Base-by-base conservation (phyloP, 2,113 vertebrate species). In the Pongo pygmaeus region DNA sequence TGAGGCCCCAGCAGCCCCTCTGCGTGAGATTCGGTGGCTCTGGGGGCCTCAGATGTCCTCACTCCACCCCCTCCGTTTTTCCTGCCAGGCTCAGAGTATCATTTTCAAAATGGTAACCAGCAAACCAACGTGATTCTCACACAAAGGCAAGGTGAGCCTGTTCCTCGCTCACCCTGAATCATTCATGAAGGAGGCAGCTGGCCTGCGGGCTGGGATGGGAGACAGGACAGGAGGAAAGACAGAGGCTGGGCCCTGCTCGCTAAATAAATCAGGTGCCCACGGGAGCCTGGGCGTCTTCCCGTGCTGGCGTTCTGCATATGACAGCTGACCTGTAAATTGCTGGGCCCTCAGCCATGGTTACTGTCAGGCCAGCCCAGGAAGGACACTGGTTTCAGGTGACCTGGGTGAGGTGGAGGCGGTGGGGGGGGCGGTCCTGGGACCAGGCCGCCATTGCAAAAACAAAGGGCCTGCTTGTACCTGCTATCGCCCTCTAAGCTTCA, bases 151-250 rank as follows among this genome's bases (percentile, higher is more conserved):
- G 92, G 92, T 78, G 83, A 93, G 81, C 55, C 6, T 11, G 2
- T 5, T 30, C 59, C n/a, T 0, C 10, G 1, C 14, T 50, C 10
- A 23, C 8, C 38, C 84, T 98, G 32, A 97, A 98, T 97, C 91
- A 97, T 97, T 97, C 22, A 98, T 97, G 97, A 97, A 46, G 88
- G 74, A 32, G 67, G 57, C 97, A 98, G 97, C 93, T 97, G 96
- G 87, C 94, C 2, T 84, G 78, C 6, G 4, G 12, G 59, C 84
- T 8, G 27, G 46, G 50, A 30, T 3, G 40, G 85, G 43, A 23
- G 55, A 9, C 55, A 8, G 43, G 38, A 8, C 14, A 14, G 27
- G 9, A 4, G 14, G 55, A 86, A 25, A 78, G 43, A 20, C 1
- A 16, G 3, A 18, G 43, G 9, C 55, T 25, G 6, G 3, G 22